Percentiles rank a stretch among this genome's conserved stretches.
These are phyloP conservation scores for Thomomys bottae DNA, from an alignment of 2,113 vertebrate genomes.

Conservation along the genomic window DNA sequence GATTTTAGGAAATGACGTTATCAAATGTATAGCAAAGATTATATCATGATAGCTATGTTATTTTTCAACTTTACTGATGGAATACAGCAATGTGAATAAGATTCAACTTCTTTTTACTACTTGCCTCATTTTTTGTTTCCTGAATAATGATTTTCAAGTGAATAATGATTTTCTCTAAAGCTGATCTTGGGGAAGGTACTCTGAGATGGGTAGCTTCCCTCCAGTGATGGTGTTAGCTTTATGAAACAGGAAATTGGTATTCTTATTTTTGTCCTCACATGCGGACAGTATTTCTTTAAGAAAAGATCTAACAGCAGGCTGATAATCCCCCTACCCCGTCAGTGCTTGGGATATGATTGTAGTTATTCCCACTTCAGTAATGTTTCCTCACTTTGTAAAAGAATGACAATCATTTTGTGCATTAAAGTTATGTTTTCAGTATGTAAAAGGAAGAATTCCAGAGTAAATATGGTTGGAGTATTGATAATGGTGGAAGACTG, in stretches of 20 bases:
- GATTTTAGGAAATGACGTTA: background rate
- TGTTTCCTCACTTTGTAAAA: background rate
- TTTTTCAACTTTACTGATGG: background rate
- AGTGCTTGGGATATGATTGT: background rate
- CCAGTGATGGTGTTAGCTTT: background rate
- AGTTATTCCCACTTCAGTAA: background rate
- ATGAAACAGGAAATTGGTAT: background rate
- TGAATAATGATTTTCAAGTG: background rate
- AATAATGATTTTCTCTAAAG: background rate
- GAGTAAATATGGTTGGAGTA: background rate
- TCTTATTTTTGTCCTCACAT: background rate
- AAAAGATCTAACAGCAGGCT: background rate
- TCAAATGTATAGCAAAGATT: background rate
- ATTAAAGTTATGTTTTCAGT: background rate
- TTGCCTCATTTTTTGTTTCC: background rate
- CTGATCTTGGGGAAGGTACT: background rate
- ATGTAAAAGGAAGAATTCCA: background rate
- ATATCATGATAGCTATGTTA: background rate
- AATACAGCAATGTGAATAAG: background rate
- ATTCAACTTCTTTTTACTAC: background rate
- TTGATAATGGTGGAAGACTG: background rate
- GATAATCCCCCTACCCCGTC: accelerated
- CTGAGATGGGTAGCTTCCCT: background rate
- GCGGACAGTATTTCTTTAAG: background rate
- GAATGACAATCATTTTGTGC: background rate